Evolutionary conservation across 2,113 vertebrate genomes (phyloP).

Genomic region (Paracanthobrama guichenoti): DNA sequence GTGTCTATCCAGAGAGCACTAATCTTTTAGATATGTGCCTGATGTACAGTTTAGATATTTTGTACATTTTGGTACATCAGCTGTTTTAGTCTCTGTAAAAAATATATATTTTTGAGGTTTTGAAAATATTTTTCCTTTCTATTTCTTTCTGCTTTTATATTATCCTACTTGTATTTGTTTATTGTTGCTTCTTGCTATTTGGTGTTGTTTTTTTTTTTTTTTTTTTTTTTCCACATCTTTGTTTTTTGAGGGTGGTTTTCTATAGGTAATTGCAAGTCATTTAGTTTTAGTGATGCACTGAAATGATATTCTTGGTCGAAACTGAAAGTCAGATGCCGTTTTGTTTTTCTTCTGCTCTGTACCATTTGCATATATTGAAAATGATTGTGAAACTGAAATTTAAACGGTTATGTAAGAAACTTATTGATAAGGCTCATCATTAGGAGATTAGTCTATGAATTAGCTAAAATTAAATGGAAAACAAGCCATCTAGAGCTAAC

Average conservation of each 20-base stretch:
- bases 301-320: neutral
- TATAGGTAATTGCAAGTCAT: neutral
- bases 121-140: constrained; percentile 10
- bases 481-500: neutral
- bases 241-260: neutral
- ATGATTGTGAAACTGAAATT: neutral
- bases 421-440: neutral
- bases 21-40: neutral
- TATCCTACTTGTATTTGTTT: constrained; percentile 46
- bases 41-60: neutral
- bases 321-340: neutral
- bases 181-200: constrained; percentile 22
- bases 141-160: constrained; percentile 52
- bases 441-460: neutral
- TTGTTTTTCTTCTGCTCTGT: neutral
- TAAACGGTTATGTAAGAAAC: neutral
- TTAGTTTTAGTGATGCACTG: constrained; percentile 44
- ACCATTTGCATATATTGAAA: neutral
- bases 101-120: neutral
- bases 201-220: neutral
- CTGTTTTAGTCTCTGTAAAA: constrained; percentile 2
- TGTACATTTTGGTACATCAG: neutral
- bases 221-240: neutral
- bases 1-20: neutral
- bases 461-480: neutral